These are phyloP conservation scores for Euplagia quadripunctaria DNA, from an alignment of 2,888 invertebrate genomes.

Conservation along the genomic window DNA sequence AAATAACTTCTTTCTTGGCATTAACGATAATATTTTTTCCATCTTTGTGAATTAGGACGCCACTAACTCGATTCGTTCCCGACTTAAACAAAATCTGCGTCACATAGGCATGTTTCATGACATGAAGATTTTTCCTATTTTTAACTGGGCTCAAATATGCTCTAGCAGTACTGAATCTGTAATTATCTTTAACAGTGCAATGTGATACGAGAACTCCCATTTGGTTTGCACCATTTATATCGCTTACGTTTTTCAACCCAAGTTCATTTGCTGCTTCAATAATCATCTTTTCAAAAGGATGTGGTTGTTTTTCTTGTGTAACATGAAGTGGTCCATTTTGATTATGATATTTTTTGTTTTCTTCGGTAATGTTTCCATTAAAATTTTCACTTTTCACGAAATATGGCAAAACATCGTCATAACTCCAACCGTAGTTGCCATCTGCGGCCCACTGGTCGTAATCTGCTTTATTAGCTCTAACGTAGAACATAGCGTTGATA, in stretches of 20 bases:
- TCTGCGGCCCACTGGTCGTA: slow-evolving; percentile 86
- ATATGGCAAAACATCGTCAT: slow-evolving; percentile 82
- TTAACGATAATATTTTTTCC: slow-evolving; percentile 68
- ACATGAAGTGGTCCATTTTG: slow-evolving; percentile 69
- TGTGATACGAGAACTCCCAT: slow-evolving; percentile 80
- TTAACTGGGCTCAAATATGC: slow-evolving; percentile 80
- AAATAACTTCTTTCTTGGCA: slow-evolving; percentile 82
- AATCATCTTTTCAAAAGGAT: slow-evolving; percentile 63
- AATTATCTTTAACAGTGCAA: slow-evolving; percentile 78
- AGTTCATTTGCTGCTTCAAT: slow-evolving; percentile 76
- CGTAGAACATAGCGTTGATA: slow-evolving; percentile 87
- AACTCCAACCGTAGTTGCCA: slow-evolving; percentile 88
- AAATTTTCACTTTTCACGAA: slow-evolving; percentile 85
- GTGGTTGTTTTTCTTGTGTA: slow-evolving; percentile 61
- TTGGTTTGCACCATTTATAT: slow-evolving; percentile 78
- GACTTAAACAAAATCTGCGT: slow-evolving; percentile 85
- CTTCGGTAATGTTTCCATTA: slow-evolving; percentile 44
- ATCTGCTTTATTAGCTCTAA: slow-evolving; percentile 84
- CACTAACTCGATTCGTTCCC: slow-evolving; percentile 74
- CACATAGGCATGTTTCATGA: slow-evolving; percentile 84
- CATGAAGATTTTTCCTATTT: slow-evolving; percentile 75
- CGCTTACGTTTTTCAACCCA: slow-evolving; percentile 72
- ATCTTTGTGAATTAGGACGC: slow-evolving; percentile 72
- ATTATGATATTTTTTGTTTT: slow-evolving; percentile 66
- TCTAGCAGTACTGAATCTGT: slow-evolving; percentile 83